A percentile compares a stretch with the other conserved stretches of the same genome.
phyloP scores from a whole-genome alignment of 2,888 invertebrate genomes.

The Fabriciana adippe region DNA sequence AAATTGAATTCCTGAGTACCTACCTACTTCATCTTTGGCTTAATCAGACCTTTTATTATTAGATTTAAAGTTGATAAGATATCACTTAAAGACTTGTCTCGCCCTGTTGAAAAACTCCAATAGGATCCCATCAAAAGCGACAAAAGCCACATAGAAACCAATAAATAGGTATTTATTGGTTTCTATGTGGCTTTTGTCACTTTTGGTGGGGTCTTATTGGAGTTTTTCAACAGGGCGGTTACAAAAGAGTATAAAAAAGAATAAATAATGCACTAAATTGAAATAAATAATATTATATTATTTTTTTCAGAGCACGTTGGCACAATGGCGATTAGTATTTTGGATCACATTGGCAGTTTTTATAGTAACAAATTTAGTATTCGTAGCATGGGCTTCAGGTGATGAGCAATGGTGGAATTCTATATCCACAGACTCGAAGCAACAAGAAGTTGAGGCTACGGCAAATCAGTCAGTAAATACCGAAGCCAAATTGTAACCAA shows the following conservation, averaged over 20 bases:
- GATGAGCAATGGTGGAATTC: slow-evolving; percentile 91
- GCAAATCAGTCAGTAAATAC: slow-evolving; percentile 58
- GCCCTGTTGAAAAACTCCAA: no score
- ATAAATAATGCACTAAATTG: neutral
- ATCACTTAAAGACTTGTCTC: neutral
- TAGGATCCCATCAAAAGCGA: no score
- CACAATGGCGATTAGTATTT: slow-evolving; percentile 90
- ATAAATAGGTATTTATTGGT: no score
- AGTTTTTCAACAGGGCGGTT: no score
- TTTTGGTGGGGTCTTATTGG: no score
- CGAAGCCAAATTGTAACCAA: slow-evolving; percentile 63
- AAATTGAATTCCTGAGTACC: no score
- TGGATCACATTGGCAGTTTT: slow-evolving; percentile 90
- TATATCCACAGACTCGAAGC: slow-evolving; percentile 59
- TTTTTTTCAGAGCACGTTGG: slow-evolving; percentile 77
- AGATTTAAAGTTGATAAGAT: no score
- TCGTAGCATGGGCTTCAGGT: slow-evolving; percentile 88
- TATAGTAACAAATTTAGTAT: slow-evolving; percentile 86
- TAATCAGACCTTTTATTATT: no score
- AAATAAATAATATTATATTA: neutral
- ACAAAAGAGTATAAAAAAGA: neutral
- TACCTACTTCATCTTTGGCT: no score
- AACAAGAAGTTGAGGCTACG: slow-evolving; percentile 58
- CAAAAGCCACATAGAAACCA: no score
- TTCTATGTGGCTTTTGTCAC: no score